A percentile compares a stretch with the other conserved stretches of the same genome.
Conservation (phyloP, 2,113 vertebrate species). For the Nothobranchius kuhntae region DNA sequence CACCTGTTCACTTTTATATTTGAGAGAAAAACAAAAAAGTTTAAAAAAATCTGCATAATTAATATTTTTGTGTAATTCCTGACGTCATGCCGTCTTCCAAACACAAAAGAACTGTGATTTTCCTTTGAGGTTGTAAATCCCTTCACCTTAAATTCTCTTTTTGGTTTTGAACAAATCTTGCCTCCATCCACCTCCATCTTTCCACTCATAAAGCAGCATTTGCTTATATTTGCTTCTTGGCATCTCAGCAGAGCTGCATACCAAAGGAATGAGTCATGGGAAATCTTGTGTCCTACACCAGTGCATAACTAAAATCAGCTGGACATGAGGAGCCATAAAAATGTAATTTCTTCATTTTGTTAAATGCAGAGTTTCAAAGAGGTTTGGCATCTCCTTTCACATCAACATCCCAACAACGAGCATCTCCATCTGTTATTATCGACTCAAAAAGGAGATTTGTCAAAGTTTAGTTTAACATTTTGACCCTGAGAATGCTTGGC, state of each 20-base stretch:
- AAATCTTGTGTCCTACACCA: slow-evolving; percentile 68
- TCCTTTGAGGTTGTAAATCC: slow-evolving; percentile 25
- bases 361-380: background rate
- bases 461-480: slow-evolving; percentile 27
- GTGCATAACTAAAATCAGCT: slow-evolving; percentile 41
- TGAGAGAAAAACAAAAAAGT: background rate
- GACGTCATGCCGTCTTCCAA: background rate
- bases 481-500: slow-evolving; percentile 56
- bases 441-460: slow-evolving; percentile 30
- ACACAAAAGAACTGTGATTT: slow-evolving; percentile 15
- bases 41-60: background rate
- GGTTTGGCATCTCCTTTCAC: slow-evolving; percentile 1
- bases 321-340: slow-evolving; percentile 16
- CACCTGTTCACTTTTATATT: slow-evolving; percentile 29
- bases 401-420: no score
- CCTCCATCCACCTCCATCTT: slow-evolving; percentile 41
- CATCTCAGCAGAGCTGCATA: slow-evolving; percentile 76
- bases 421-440: slow-evolving; percentile 34
- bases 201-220: slow-evolving; percentile 74
- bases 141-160: background rate
- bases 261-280: slow-evolving; percentile 82
- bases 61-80: slow-evolving; percentile 19
- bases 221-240: slow-evolving; percentile 76
- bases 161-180: slow-evolving; percentile 1
- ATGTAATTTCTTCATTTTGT: slow-evolving; percentile 24